A percentile compares a stretch with the other conserved stretches of the same genome.
phyloP scores from a whole-genome alignment of 2,888 invertebrate species.

The Tuta absoluta region DNA sequence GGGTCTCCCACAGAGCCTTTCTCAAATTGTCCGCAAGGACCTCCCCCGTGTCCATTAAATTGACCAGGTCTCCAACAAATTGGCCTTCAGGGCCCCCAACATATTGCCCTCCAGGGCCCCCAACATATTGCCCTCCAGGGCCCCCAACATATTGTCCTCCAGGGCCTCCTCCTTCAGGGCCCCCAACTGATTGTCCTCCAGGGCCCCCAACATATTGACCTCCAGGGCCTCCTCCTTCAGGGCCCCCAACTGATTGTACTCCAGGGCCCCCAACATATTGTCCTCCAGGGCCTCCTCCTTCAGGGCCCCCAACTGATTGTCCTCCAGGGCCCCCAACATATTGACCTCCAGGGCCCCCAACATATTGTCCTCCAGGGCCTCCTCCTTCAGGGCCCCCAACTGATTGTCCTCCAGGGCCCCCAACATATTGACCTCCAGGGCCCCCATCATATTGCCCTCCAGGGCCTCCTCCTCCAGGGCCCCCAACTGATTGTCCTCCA shows the following conservation, averaged over 20 bases:
- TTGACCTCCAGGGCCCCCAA: neutral
- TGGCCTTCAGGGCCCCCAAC: neutral
- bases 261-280: no score
- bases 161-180: neutral
- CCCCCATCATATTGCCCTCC: neutral
- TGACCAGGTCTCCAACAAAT: neutral
- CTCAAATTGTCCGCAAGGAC: no score
- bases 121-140: no score
- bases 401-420: neutral
- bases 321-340: no score
- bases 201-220: neutral
- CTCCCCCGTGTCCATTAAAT: no score
- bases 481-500: neutral
- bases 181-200: neutral
- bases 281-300: no score
- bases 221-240: neutral
- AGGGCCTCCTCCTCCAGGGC: neutral
- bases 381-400: neutral
- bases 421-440: neutral
- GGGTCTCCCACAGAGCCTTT: no score
- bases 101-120: no score
- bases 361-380: neutral
- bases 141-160: neutral
- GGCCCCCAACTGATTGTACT: no score
- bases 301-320: no score